These are phyloP conservation scores for Myotis planiceps DNA, from an alignment of 2,797 vertebrate genomes.

Conservation along the genomic window DNA sequence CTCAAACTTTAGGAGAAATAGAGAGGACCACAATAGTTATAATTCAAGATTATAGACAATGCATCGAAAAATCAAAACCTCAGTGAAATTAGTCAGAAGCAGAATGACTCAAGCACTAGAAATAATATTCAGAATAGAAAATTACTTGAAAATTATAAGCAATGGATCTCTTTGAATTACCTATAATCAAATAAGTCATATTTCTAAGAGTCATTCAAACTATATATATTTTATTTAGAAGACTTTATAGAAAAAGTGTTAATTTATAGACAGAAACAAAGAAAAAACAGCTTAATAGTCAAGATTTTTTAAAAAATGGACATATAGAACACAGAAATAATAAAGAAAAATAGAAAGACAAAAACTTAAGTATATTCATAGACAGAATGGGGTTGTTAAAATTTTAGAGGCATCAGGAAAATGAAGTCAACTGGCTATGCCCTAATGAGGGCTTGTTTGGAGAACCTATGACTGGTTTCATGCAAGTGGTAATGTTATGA, in stretches of 20 bases:
- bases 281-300: not conserved
- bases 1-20: too few relatives aligned
- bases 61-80: too few relatives aligned
- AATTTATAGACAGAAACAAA: not conserved
- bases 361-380: not conserved
- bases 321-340: not conserved
- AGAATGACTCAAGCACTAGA: too few relatives aligned
- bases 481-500: not conserved
- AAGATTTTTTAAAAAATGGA: not conserved
- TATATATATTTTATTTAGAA: not conserved
- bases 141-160: too few relatives aligned
- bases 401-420: not conserved
- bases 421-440: not conserved
- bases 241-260: not conserved
- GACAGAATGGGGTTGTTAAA: not conserved
- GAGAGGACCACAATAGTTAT: too few relatives aligned
- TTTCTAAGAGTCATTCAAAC: too few relatives aligned
- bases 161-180: too few relatives aligned
- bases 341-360: not conserved
- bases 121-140: too few relatives aligned
- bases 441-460: not conserved
- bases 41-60: too few relatives aligned
- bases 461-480: not conserved
- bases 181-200: too few relatives aligned
- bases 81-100: too few relatives aligned